These are phyloP conservation scores for Rhingia campestris DNA, from an alignment of 2,888 invertebrate genomes.

Conservation along the genomic window DNA sequence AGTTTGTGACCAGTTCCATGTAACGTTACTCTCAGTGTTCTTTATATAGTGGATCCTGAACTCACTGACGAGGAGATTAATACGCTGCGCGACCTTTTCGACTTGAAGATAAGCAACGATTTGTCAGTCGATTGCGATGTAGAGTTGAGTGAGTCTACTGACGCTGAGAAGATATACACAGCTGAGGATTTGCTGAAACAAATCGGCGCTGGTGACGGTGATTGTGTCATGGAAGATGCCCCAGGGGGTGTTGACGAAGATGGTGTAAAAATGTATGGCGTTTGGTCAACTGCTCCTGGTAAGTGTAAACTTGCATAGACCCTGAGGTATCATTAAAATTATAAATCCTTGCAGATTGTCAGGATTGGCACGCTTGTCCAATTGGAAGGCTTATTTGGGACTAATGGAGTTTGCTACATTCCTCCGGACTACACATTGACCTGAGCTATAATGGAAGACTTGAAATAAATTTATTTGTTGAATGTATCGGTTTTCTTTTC, in stretches of 20 bases:
- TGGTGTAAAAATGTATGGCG: slow-evolving; percentile 75
- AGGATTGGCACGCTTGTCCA: slow-evolving; percentile 79
- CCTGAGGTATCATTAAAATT: not conserved
- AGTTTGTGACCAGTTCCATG: not conserved
- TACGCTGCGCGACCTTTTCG: slow-evolving; percentile 75
- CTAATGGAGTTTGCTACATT: slow-evolving; percentile 14
- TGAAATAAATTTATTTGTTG: no score
- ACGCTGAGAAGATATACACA: slow-evolving; percentile 69
- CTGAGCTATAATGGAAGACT: no score
- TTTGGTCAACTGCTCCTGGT: slow-evolving; percentile 79
- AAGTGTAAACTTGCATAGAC: not conserved
- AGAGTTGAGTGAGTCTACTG: slow-evolving; percentile 1
- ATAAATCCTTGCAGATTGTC: slow-evolving; percentile 71
- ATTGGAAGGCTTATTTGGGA: slow-evolving; percentile 80
- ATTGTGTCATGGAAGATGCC: slow-evolving; percentile 40
- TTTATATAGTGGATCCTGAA: slow-evolving; percentile 78
- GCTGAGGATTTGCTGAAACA: slow-evolving; percentile 68
- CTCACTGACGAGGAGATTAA: slow-evolving; percentile 74
- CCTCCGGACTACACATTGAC: no score
- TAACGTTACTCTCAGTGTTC: slow-evolving; percentile 75
- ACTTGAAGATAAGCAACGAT: slow-evolving; percentile 55
- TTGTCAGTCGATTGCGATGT: not conserved
- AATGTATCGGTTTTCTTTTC: no score
- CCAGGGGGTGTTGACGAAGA: slow-evolving; percentile 16
- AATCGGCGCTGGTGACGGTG: not conserved